Evolutionary conservation across 2,797 vertebrate genomes (phyloP).

Genomic region (Enteromius viviparus): DNA sequence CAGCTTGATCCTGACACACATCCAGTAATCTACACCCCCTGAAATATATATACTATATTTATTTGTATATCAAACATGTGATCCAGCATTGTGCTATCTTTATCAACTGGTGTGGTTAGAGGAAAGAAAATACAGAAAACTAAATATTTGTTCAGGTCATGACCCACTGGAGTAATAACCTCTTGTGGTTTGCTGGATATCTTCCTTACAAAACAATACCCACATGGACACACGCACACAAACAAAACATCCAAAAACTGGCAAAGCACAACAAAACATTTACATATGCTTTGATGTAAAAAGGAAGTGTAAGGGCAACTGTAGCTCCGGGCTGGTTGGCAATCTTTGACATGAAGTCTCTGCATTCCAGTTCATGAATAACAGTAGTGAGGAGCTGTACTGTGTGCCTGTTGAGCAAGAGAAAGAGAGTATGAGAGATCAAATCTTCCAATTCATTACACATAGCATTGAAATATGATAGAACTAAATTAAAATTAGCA

Average conservation of each 20-base stretch:
- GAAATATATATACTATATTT: not conserved
- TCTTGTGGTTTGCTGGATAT: conserved; percentile 26
- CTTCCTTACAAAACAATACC: conserved; percentile 18
- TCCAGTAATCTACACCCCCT: not conserved
- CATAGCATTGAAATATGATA: not conserved
- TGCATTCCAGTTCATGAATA: conserved; percentile 16
- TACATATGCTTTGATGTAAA: conserved; percentile 19
- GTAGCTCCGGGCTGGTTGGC: not conserved
- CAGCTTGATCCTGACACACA: not conserved
- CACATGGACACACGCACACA: not conserved
- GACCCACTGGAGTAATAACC: conserved; percentile 17
- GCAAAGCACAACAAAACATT: conserved; percentile 26
- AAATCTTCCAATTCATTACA: not conserved
- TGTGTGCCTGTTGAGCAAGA: not conserved
- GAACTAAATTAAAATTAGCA: not conserved
- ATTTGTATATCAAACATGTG: not conserved
- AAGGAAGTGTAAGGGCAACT: not conserved
- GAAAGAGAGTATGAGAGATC: conserved; percentile 3
- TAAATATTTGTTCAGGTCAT: conserved; percentile 37
- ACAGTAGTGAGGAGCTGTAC: not conserved
- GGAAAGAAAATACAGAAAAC: conserved; percentile 39
- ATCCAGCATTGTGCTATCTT: not conserved
- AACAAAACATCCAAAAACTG: not conserved
- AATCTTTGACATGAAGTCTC: conserved; percentile 1
- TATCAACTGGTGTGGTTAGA: conserved; percentile 1